Evolutionary conservation across 2,888 invertebrate genomes (phyloP), one percentile per base, ranked within the genome.

Genomic region (Tiphia femorata): DNA sequence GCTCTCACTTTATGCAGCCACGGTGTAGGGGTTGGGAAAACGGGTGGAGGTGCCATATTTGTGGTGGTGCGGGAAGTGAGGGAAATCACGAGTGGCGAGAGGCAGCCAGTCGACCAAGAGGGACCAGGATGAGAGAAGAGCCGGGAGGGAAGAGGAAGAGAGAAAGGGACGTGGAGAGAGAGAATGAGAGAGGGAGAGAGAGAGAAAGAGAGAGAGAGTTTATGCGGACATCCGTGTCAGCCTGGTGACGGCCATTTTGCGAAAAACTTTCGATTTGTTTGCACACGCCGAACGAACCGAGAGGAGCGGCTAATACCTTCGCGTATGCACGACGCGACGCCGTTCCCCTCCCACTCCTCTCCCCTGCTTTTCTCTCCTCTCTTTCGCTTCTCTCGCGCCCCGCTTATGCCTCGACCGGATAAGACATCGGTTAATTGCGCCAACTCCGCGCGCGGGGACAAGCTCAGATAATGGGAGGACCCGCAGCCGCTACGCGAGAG

Each of bases 181-280:
- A 43, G 40, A 40, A 50, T 53, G 44, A 57, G 37, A 50, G 56
- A 54, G 55, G 42, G 48, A 44, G 58, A 50, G 47, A 48, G 49
- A 46, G 50, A 62, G 33, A 51, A 44, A 58, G 65, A 58, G 43
- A 55, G 61, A 64, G 69, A 43, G 74, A 71, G 76, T 79, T 77
- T 79, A 79, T 76, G 78, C 78, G 79, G 79, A 81, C 81, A 80
- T 80, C 78, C 78, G 79, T 76, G 80, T 79, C 79, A 80, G 78
- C 76, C 77, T 72, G 77, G 76, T 80, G 81, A 81, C 82, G 82
- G 82, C 82, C 82, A 83, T 83, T 83, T 82, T 83, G 82, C 79
- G 82, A 82, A 82, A 83, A 83, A 82, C 79, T 82, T 79, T 82
- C 77, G 79, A 80, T 79, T 80, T 76, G 75, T 78, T 78, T 73